phyloP scores from a whole-genome alignment of 2,888 invertebrate species.

The Steinernema carpocapsae region DNA sequence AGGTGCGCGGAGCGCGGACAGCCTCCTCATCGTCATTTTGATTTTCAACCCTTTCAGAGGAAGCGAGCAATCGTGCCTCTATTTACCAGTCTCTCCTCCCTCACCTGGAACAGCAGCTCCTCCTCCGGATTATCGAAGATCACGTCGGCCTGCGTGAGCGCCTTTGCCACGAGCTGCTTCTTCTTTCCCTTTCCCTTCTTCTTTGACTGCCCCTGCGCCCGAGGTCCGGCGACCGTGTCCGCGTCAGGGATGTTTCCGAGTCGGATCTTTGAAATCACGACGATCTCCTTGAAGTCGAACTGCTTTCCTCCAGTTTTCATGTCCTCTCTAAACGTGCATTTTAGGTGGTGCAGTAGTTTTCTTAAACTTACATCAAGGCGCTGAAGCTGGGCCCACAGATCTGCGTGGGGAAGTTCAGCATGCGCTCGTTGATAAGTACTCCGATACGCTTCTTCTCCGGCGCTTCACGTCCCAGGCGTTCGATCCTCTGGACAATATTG shows the following conservation, averaged over 20 bases:
- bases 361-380: conserved; percentile 39
- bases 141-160: conserved; percentile 49
- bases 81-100: background rate
- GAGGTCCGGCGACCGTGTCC: conserved; percentile 15
- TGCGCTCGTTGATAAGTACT: conserved; percentile 62
- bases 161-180: conserved; percentile 55
- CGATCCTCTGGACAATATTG: conserved; percentile 43
- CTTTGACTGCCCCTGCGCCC: conserved; percentile 43
- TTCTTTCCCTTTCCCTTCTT: conserved; percentile 59
- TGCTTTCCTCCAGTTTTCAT: conserved; percentile 39
- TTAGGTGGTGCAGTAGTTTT: conserved; percentile 41
- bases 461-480: conserved; percentile 43
- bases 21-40: background rate
- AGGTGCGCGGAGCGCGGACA: no score
- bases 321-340: conserved; percentile 44
- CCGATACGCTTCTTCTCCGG: conserved; percentile 39
- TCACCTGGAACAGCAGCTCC: conserved; percentile 52
- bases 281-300: conserved; percentile 38
- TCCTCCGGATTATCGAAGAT: conserved; percentile 63
- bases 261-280: conserved; percentile 47
- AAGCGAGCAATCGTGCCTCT: no score
- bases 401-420: conserved; percentile 60
- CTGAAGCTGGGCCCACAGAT: conserved; percentile 57
- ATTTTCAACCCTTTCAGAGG: no score
- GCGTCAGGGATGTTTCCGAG: conserved; percentile 31